Conservation (phyloP, 2,888 invertebrate species). For the Cartodere bifasciata region DNA sequence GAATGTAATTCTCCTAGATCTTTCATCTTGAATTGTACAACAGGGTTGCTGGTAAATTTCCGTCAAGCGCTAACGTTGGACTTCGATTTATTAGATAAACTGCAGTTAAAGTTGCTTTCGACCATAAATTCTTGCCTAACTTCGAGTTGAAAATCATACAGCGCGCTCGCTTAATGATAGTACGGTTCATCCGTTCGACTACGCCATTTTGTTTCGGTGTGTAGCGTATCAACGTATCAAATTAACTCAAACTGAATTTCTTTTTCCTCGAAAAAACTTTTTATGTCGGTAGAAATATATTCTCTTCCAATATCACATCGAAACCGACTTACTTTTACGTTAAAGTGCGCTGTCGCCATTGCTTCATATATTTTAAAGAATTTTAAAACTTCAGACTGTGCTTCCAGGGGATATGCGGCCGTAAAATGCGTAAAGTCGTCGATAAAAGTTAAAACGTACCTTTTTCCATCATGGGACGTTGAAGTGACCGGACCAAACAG, state of each 20-base stretch:
- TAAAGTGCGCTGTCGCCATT: constrained; percentile 14
- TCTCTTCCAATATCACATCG: constrained; percentile 17
- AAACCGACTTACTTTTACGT: constrained; percentile 7
- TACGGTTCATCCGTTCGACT: constrained; percentile 20
- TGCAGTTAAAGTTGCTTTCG: constrained; percentile 24
- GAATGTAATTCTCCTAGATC: constrained; percentile 15
- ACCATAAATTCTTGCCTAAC: constrained; percentile 17
- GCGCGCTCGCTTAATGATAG: constrained; percentile 17
- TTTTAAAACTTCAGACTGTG: constrained; percentile 20
- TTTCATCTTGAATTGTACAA: constrained; percentile 23
- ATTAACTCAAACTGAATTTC: constrained; percentile 13
- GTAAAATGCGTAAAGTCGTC: constrained; percentile 23
- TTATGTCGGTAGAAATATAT: constrained; percentile 12
- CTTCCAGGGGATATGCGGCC: constrained; percentile 15
- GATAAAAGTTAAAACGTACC: constrained; percentile 15
- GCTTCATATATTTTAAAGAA: constrained; percentile 15
- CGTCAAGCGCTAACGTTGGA: constrained; percentile 18
- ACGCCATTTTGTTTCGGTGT: constrained; percentile 15
- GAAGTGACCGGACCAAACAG: constrained; percentile 18
- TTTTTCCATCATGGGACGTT: constrained; percentile 14
- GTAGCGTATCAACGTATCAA: constrained; percentile 8
- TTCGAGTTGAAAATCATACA: constrained; percentile 16
- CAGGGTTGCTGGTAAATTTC: constrained; percentile 27
- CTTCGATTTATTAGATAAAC: constrained; percentile 26
- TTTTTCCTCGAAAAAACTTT: constrained; percentile 11